These are phyloP conservation scores for Corythoichthys haematopterus DNA, from an alignment of 2,113 vertebrate species.

Conservation along the genomic window DNA sequence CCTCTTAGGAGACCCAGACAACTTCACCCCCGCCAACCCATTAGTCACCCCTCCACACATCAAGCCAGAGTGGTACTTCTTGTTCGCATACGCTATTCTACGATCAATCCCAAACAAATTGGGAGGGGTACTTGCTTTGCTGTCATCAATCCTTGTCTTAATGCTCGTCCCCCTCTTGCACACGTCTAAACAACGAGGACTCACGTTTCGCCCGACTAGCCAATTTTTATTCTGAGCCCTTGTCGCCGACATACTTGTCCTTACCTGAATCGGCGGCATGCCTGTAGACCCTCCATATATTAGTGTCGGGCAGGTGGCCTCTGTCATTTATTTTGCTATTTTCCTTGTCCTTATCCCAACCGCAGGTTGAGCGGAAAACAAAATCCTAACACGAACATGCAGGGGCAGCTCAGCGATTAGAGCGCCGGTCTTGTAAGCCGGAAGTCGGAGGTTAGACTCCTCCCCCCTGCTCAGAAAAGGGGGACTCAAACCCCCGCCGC, in stretches of 20 bases:
- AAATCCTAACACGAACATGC: too few relatives aligned
- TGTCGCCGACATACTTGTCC: background rate
- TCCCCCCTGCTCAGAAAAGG: too few relatives aligned
- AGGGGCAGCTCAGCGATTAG: too few relatives aligned
- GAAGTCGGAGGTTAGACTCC: too few relatives aligned
- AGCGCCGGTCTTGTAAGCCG: too few relatives aligned
- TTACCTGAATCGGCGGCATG: constrained; percentile 23
- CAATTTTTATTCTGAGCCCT: constrained; percentile 22
- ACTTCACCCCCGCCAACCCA: background rate
- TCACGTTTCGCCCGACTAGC: constrained; percentile 3
- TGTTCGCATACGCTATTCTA: too few relatives aligned
- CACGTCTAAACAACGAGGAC: constrained; percentile 22
- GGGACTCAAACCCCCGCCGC: too few relatives aligned
- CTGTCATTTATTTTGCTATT: constrained; percentile 7
- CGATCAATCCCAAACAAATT: constrained; percentile 25
- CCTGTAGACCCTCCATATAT: constrained; percentile 15
- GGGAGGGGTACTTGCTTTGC: constrained; percentile 16
- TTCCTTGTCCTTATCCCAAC: constrained; percentile 10
- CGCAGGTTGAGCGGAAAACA: too few relatives aligned
- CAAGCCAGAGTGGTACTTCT: constrained; percentile 3
- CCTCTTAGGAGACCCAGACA: background rate
- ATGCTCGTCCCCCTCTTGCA: constrained; percentile 1
- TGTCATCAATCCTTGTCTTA: constrained; percentile 3
- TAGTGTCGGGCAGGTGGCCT: constrained; percentile 13
- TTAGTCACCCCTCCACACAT: background rate